These are phyloP conservation scores for Kryptopterus vitreolus DNA, from an alignment of 2,797 vertebrate species.

Conservation along the genomic window DNA sequence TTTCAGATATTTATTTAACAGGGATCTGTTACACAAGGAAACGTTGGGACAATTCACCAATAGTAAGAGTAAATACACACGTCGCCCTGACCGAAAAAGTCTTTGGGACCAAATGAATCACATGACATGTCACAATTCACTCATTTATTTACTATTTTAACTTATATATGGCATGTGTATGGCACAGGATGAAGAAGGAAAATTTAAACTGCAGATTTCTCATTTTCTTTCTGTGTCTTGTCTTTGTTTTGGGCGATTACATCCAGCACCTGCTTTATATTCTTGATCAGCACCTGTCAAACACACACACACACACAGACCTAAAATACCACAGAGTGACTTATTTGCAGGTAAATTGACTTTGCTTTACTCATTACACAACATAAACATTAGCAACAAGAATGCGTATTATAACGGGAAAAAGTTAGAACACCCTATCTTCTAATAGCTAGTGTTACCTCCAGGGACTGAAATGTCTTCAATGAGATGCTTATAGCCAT, in stretches of 20 bases:
- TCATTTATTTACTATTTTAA: background rate
- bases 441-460: no score
- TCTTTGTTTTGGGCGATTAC: constrained; percentile 76
- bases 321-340: background rate
- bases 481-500: no score
- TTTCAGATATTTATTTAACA: background rate
- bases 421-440: no score
- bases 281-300: constrained; percentile 70
- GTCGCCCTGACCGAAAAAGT: background rate
- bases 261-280: constrained; percentile 78
- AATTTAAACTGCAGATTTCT: constrained; percentile 38
- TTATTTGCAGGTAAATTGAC: no score
- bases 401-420: no score
- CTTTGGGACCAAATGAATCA: background rate
- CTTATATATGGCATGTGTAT: background rate
- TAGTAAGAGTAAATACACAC: background rate
- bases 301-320: constrained; percentile 29
- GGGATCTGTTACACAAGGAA: background rate
- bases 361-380: no score
- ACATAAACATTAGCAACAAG: no score
- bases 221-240: constrained; percentile 49
- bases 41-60: background rate
- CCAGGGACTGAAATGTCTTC: no score
- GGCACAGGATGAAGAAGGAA: background rate
- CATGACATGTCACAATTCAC: background rate